A percentile compares a stretch with the other conserved stretches of the same genome.
These are phyloP conservation scores for Pteruthius melanotis DNA, from an alignment of 2,113 vertebrate genomes.

Conservation along the genomic window DNA sequence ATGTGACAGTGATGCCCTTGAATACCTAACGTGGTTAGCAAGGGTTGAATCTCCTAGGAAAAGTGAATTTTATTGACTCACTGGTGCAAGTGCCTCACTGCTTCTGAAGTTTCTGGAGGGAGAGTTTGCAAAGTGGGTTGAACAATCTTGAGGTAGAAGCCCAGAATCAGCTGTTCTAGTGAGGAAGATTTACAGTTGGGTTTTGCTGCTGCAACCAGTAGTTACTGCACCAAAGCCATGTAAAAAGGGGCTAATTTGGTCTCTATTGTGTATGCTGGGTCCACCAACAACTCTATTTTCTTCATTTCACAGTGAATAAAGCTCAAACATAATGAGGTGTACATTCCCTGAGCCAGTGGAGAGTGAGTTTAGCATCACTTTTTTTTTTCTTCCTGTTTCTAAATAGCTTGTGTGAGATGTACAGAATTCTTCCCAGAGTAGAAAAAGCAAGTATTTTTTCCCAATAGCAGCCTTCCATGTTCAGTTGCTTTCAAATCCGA, in stretches of 20 bases:
- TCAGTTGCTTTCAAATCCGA: neutral
- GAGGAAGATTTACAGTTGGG: neutral
- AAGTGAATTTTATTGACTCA: neutral
- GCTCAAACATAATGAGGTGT: neutral
- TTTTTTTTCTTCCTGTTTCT: neutral
- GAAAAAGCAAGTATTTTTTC: neutral
- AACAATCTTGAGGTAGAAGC: neutral
- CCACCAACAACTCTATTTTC: neutral
- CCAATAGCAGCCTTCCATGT: neutral
- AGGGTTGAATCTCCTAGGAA: neutral
- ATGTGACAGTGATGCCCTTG: neutral
- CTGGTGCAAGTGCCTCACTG: neutral
- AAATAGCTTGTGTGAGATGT: neutral
- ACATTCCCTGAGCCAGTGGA: neutral
- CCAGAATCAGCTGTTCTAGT: neutral
- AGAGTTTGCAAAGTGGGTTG: neutral
- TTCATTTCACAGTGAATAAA: neutral
- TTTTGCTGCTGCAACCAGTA: neutral
- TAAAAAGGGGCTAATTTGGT: neutral
- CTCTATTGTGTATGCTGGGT: neutral
- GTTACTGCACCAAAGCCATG: neutral
- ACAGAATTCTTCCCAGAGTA: neutral
- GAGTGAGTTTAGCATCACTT: neutral
- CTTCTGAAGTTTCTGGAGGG: neutral
- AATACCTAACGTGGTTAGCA: neutral